Percentiles rank a stretch among this genome's conserved stretches.
phyloP scores from a whole-genome alignment of 37 sponge, comb jelly and placozoan genomes.

The Oscarella lobularis region DNA sequence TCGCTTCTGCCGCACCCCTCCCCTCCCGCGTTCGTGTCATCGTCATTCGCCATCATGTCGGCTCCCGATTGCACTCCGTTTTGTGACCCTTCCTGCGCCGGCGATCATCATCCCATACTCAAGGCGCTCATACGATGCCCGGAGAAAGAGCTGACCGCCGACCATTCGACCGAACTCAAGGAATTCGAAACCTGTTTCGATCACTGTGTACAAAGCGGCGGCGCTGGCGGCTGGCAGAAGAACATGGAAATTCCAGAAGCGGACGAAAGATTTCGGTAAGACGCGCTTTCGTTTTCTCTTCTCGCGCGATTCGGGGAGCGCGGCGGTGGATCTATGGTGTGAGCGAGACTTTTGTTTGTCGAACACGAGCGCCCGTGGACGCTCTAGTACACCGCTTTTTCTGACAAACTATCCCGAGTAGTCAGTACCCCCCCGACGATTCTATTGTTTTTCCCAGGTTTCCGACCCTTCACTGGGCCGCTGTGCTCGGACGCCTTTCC shows the following conservation, averaged over 20 bases:
- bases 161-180: background rate
- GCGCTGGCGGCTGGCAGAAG: background rate
- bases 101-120: background rate
- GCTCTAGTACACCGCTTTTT: too few species aligned
- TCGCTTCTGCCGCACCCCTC: too few species aligned
- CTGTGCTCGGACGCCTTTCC: background rate
- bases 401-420: too few species aligned
- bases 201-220: background rate
- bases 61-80: slow-evolving; percentile 3
- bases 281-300: background rate
- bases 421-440: too few species aligned
- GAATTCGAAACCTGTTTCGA: background rate
- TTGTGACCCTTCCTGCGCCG: background rate
- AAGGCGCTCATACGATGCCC: background rate
- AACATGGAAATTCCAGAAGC: background rate
- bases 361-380: too few species aligned
- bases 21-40: too few species aligned
- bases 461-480: slow-evolving; percentile 1
- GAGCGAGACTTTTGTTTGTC: too few species aligned
- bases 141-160: background rate
- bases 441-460: too few species aligned
- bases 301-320: background rate
- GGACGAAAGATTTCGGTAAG: slow-evolving; percentile 1
- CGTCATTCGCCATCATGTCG: too few species aligned
- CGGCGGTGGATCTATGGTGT: too few species aligned